Evolutionary conservation across 2,797 vertebrate species (phyloP).

Genomic region (Menidia menidia): DNA sequence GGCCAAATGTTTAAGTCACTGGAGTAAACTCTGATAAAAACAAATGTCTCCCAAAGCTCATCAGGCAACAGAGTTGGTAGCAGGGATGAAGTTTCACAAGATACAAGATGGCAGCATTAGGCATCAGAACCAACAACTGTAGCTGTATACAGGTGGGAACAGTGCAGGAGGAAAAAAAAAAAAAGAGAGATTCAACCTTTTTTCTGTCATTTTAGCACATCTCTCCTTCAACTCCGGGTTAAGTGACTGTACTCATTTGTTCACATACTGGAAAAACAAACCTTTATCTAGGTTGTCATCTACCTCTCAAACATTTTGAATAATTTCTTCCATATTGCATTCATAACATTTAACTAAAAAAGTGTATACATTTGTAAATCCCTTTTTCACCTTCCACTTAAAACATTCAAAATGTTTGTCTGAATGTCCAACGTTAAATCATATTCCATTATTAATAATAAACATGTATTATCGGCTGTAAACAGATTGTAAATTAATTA

Average conservation of each 20-base stretch:
- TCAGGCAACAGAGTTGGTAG: not conserved
- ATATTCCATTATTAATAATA: constrained; percentile 13
- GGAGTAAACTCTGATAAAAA: not conserved
- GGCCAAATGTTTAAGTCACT: not conserved
- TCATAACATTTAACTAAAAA: constrained; percentile 34
- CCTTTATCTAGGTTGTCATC: constrained; percentile 13
- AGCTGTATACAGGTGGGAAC: not conserved
- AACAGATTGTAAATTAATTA: constrained; percentile 48
- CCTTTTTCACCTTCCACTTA: constrained; percentile 61
- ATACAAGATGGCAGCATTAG: not conserved
- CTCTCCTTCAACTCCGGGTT: not conserved
- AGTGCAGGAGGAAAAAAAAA: not conserved
- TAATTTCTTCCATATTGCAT: constrained; percentile 40
- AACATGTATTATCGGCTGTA: constrained; percentile 63
- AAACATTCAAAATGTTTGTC: constrained; percentile 71
- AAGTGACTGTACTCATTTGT: not conserved
- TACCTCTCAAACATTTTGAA: constrained; percentile 26
- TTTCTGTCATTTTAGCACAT: not conserved
- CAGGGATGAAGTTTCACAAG: too few relatives aligned
- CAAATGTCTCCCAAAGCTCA: not conserved
- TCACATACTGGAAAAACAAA: constrained; percentile 18
- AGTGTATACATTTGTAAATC: constrained; percentile 12
- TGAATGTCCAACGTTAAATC: too few relatives aligned
- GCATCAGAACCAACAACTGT: not conserved
- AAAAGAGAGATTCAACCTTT: not conserved